Evolutionary conservation across 1,140 invertebrate genomes (phyloP), one percentile per base, ranked within the genome.

Genomic region (Calephelis virginiensis): DNA sequence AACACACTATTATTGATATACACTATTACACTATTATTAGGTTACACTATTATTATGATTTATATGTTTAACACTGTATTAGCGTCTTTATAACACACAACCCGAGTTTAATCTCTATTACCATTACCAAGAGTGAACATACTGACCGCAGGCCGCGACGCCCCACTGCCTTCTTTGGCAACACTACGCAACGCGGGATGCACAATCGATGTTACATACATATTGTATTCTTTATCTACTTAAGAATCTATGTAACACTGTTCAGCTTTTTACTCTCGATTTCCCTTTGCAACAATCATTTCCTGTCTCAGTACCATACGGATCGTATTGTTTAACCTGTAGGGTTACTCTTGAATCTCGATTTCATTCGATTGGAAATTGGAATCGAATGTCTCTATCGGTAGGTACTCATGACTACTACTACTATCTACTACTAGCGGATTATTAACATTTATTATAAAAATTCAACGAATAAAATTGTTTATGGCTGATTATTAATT

Each of bases 161-260:
- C 62, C 65, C 69, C 69, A 64, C 63, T 62, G 66, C 66, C 61
- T 68, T 38, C 56, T 59, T 38, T 38, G 11, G 28, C 56, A 38
- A 37, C 38, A 59, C 37, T 11, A 59, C 56, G 56, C 17, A 37
- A 38, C 56, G 17, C 60, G 45, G 69, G 68, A 73, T 56, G 68
- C 65, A 69, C 63, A 66, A 77, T 76, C 75, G 74, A 79, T 78
- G 75, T 81, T 80, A 81, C 71, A 78, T 61, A 77, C 73, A 72
- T 84, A 79, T 85, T 83, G 82, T 84, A 70, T 67, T 69, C 49
- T 68, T 70, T 83, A 82, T 84, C 78, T 78, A 71, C 67, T 61
- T 79, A 71, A 71, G 66, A 63, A 77, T 81, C 80, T 80, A 74
- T 76, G 75, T 70, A 81, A 78, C 75, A 47, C 50, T 66, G 70